Evolutionary conservation across 2,797 vertebrate species (phyloP), one percentile per base, ranked within the genome.

Genomic region (Tadarida brasiliensis): DNA sequence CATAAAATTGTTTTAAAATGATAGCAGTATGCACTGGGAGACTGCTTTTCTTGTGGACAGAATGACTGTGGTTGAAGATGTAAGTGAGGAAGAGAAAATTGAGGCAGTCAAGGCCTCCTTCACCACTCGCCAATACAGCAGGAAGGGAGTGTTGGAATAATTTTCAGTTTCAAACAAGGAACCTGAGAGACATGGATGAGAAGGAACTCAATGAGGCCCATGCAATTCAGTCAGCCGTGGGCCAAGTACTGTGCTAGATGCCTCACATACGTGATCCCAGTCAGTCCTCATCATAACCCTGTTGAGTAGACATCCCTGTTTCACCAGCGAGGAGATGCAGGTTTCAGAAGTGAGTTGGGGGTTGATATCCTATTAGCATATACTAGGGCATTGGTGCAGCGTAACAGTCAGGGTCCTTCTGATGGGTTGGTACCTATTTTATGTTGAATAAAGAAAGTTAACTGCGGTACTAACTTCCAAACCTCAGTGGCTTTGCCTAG

Each of bases 1-100:
- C 54, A 90, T 51, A 39, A 93, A 86, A 47, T 68, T 88, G 20
- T 80, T 94, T 94, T 35, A 74, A 91, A 96, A 83, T 49, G 74
- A 57, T 78, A 86, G 30, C 68, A 14, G 67, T 61, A 7, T 39
- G 73, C 54, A 10, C 56, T 16, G 44, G 35, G 39, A 5, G 14
- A 19, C 84, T 73, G 11, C 39, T 84, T 87, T 89, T 19, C 94
- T 92, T 39, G 19, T 47, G 33, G 39, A 70, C 14, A 47, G 63
- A 80, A 94, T 92, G 67, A 63, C 54, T 39, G 11, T 65, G 17
- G 22, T 30, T 71, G 90, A 82, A 90, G 51, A 80, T n/a, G 3
- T n/a, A 57, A 88, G n/a, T 35, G 24, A 57, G 2, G 65, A 65
- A 86, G 87, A 89, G 74, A 94, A 80, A 92, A 85, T 35, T 39